Base-by-base conservation (phyloP, 2,888 invertebrate genomes). In the Neoascia interrupta region DNA sequence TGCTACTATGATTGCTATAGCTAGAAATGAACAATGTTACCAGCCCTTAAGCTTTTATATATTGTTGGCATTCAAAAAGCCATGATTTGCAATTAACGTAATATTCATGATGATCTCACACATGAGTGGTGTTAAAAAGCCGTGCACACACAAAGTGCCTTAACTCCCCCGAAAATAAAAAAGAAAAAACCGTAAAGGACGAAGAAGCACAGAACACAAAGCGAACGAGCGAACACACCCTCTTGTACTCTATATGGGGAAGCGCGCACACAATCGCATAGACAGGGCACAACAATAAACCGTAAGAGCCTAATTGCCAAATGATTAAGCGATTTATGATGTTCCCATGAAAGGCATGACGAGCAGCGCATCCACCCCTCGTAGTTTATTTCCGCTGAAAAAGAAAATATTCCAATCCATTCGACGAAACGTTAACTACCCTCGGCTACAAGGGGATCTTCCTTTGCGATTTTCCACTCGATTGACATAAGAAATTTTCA, bases 291-390 rank as follows among this genome's bases (percentile, higher is more conserved):
- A 60, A 82, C 81, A 82, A 79, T 80, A 60, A 41, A 26, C 74
- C 79, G 69, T 81, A 81, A 83, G 82, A 70, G 84, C 85, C 86
- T 88, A 88, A 88, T 88, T 88, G 88, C 86, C 86, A 85, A 86
- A 88, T 88, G 88, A 88, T 87, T 88, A 87, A 87, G 86, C 88
- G 88, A 88, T 88, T 88, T 88, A 85, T 86, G 85, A 87, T 87
- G 85, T 86, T 86, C 84, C 83, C 69, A 81, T 84, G 84, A 84
- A 83, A 82, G 76, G 83, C 83, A 81, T 83, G 83, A 82, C 83
- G 83, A 82, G 82, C 81, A 31, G n/a, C 10, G 61, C 68, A 79
- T 82, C 82, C 81, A 81, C 81, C 80, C 80, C 74, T 80, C 68
- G 61, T 13, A 61, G n/a, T n/a, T 73, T 79, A 73, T 73, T 73